Base-by-base conservation (phyloP, 2,888 invertebrate genomes). In the Sclerodermus sp. region DNA sequence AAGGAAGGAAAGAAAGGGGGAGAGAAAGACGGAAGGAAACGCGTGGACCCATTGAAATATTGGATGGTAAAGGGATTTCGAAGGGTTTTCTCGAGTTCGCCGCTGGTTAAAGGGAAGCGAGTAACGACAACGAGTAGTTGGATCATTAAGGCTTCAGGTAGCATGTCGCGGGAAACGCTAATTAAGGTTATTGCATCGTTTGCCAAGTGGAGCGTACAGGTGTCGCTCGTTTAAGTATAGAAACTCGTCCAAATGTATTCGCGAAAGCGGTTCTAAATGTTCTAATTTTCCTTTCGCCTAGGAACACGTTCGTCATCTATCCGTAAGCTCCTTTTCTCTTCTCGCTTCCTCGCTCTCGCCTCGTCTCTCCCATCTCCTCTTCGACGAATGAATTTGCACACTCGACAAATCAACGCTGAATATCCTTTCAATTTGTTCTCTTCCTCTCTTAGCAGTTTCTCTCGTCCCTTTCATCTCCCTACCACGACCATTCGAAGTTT, bases 171-270 rank as follows among this genome's bases (percentile, higher is more conserved):
- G 45, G 52, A 42, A 56, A 45, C 42, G 39, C 47, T 49, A 52
- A 57, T 56, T 52, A 56, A 52, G 57, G 47, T 56, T 56, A 49
- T 47, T 47, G 57, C 57, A 47, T 56, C 56, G 56, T 49, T 49
- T 52, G 56, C 49, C 51, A 47, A 57, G 49, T 49, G 51, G 47
- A 49, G 49, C 42, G 45, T 34, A 36, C 51, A 47, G 48, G 48
- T 49, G 49, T 47, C 49, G 49, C 45, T 52, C 45, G 43, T 51
- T 48, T 36, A 31, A 14, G 47, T 47, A 41, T 34, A 32, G 40
- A 47, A 43, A 42, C 42, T 30, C 39, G 14, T 29, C 36, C 41
- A 45, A 48, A 48, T 42, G 38, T 37, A 42, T 38, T 38, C 53
- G 41, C 9, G 53, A 51, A 51, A 41, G 37, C 40, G 43, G 36